Percentiles rank a stretch among this genome's conserved stretches.
These are phyloP conservation scores for Globodera rostochiensis DNA, from an alignment of 1,140 invertebrate species.

Conservation along the genomic window DNA sequence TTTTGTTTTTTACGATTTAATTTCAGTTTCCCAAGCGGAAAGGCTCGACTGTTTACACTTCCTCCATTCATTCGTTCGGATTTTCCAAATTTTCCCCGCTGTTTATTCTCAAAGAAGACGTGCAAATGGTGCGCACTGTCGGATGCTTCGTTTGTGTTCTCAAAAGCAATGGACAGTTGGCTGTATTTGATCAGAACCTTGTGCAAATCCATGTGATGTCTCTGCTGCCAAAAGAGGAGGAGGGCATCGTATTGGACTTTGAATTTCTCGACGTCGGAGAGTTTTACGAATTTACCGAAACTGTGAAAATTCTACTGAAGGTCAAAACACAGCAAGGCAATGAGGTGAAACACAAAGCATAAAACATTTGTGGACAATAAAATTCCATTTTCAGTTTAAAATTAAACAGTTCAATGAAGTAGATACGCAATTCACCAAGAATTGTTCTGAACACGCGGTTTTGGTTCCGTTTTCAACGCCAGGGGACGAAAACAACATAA, in stretches of 20 bases:
- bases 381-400: slow-evolving; percentile 32
- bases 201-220: slow-evolving; percentile 6
- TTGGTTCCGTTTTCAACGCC: slow-evolving; percentile 33
- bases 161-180: slow-evolving; percentile 2
- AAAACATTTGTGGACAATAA: not conserved
- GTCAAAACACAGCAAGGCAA: not conserved
- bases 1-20: not conserved
- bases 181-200: slow-evolving; percentile 25
- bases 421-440: slow-evolving; percentile 1
- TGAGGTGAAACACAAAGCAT: slow-evolving; percentile 19
- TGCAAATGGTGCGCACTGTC: slow-evolving; percentile 25
- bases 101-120: slow-evolving; percentile 20
- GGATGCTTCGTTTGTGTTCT: slow-evolving; percentile 28
- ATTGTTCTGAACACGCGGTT: slow-evolving; percentile 25
- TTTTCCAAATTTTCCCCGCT: slow-evolving; percentile 12
- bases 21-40: slow-evolving; percentile 32
- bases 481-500: slow-evolving; percentile 38
- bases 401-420: slow-evolving; percentile 17
- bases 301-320: slow-evolving; percentile 28
- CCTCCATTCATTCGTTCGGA: slow-evolving; percentile 10
- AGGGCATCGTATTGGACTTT: slow-evolving; percentile 27
- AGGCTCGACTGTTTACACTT: not conserved
- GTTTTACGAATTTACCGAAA: slow-evolving; percentile 26
- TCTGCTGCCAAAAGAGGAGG: slow-evolving; percentile 3
- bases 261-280: slow-evolving; percentile 36